A percentile compares a stretch with the other conserved stretches of the same genome.
phyloP scores from a whole-genome alignment of 92 coral and sea anemone genomes.

The Ricordea florida region DNA sequence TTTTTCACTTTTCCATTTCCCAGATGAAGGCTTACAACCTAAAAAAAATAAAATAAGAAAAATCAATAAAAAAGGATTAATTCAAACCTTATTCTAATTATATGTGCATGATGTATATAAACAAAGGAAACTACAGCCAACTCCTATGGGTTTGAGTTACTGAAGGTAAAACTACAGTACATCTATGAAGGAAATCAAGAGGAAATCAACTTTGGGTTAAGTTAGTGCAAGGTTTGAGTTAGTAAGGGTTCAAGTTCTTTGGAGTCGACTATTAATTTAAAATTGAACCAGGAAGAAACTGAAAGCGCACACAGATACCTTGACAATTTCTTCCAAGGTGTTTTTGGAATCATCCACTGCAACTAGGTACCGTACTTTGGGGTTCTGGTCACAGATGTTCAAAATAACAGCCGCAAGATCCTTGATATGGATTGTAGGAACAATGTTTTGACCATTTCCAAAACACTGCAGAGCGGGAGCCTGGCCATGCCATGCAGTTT shows the following conservation, averaged over 20 bases:
- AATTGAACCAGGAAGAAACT: background rate
- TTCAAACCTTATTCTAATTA: too few relatives aligned
- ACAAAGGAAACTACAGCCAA: too few relatives aligned
- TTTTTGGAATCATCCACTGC: slow-evolving; percentile 98
- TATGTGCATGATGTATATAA: too few relatives aligned
- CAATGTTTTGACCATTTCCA: slow-evolving; percentile 94
- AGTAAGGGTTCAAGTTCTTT: too few relatives aligned
- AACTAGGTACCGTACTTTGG: slow-evolving; percentile 94
- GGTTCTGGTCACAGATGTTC: slow-evolving; percentile 91
- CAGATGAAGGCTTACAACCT: slow-evolving; percentile 84
- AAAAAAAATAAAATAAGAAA: background rate
- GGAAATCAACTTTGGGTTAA: too few relatives aligned
- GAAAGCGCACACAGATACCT: slow-evolving; percentile 37
- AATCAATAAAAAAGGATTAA: background rate
- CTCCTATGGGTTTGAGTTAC: too few relatives aligned
- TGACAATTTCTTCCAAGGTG: slow-evolving; percentile 97
- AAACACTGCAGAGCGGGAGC: slow-evolving; percentile 97
- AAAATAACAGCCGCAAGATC: slow-evolving; percentile 88
- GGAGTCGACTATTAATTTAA: background rate
- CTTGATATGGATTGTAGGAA: slow-evolving; percentile 88
- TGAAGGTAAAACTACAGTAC: background rate
- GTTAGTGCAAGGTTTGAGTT: too few relatives aligned
- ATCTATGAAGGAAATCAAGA: too few relatives aligned
- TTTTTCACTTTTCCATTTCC: slow-evolving; percentile 95
- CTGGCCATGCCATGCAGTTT: slow-evolving; percentile 98